Percentiles rank a stretch among this genome's conserved stretches.
Evolutionary conservation across 2,888 invertebrate species (phyloP).

Genomic region (Caenorhabditis afra): DNA sequence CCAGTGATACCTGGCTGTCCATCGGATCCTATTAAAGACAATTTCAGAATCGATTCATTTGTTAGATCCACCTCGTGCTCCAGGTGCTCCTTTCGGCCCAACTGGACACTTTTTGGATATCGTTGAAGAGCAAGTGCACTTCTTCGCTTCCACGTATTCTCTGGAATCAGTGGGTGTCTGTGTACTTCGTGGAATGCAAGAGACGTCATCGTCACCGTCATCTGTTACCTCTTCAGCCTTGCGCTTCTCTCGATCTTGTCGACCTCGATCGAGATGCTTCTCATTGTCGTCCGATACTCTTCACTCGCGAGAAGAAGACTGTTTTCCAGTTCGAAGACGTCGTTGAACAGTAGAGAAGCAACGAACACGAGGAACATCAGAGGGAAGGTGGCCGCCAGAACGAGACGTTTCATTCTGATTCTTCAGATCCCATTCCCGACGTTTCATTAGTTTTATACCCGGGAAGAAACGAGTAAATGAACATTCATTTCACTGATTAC

Average conservation of each 20-base stretch:
- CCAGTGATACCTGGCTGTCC: slow-evolving; percentile 16
- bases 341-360: slow-evolving; percentile 1
- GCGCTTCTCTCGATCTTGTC: not conserved
- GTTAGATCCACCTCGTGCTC: slow-evolving; percentile 1
- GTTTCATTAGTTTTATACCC: slow-evolving; percentile 10
- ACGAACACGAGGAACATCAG: not conserved
- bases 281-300: slow-evolving; percentile 12
- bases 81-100: slow-evolving; percentile 24
- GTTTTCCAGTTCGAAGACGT: slow-evolving; percentile 11
- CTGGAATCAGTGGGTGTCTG: not conserved
- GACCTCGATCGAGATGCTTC: not conserved
- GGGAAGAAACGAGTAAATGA: slow-evolving; percentile 48
- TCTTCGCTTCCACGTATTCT: not conserved
- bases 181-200: too few relatives aligned
- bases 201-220: too few relatives aligned
- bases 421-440: not conserved
- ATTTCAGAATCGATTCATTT: not conserved
- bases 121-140: slow-evolving; percentile 30
- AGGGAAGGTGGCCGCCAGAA: not conserved
- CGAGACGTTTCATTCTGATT: slow-evolving; percentile 5
- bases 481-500: not conserved
- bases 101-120: slow-evolving; percentile 19
- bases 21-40: slow-evolving; percentile 3
- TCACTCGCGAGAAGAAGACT: slow-evolving; percentile 1
- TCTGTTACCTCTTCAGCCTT: slow-evolving; percentile 8